Evolutionary conservation across 2,888 invertebrate species (phyloP).

Genomic region (Eumacrocentrus americanus): DNA sequence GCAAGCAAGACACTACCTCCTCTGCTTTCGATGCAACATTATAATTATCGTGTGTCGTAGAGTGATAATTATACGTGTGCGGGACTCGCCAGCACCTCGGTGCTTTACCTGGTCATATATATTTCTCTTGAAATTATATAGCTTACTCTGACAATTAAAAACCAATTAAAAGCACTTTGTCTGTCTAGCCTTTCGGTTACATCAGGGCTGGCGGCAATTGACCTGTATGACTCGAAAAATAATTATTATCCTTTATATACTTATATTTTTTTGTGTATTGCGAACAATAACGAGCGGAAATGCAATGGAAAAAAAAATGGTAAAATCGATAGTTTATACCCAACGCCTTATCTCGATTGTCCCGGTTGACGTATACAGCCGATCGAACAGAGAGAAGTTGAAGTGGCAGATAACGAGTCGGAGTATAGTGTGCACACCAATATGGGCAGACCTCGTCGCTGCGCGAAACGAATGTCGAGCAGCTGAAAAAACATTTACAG

Average conservation of each 20-base stretch:
- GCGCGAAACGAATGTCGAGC: slow-evolving; percentile 2
- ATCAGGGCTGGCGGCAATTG: too few species aligned
- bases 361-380: slow-evolving; percentile 35
- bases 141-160: too few species aligned
- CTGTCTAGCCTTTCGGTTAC: too few species aligned
- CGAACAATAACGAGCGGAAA: too few species aligned
- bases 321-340: slow-evolving; percentile 41
- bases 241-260: too few species aligned
- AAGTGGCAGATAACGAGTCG: slow-evolving; percentile 37
- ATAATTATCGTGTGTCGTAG: background rate
- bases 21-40: slow-evolving; percentile 2
- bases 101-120: too few species aligned
- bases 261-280: too few species aligned
- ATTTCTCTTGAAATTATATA: too few species aligned
- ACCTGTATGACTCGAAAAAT: too few species aligned
- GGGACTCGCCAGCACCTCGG: too few species aligned
- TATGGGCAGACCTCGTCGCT: slow-evolving; percentile 16
- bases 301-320: slow-evolving; percentile 12
- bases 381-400: slow-evolving; percentile 26
- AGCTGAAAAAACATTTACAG: slow-evolving; percentile 24
- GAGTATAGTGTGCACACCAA: slow-evolving; percentile 14
- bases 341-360: slow-evolving; percentile 45
- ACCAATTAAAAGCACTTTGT: too few species aligned
- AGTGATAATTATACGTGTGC: background rate
- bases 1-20: background rate